phyloP scores from a whole-genome alignment of 2,113 vertebrate species.

The Engystomops pustulosus region DNA sequence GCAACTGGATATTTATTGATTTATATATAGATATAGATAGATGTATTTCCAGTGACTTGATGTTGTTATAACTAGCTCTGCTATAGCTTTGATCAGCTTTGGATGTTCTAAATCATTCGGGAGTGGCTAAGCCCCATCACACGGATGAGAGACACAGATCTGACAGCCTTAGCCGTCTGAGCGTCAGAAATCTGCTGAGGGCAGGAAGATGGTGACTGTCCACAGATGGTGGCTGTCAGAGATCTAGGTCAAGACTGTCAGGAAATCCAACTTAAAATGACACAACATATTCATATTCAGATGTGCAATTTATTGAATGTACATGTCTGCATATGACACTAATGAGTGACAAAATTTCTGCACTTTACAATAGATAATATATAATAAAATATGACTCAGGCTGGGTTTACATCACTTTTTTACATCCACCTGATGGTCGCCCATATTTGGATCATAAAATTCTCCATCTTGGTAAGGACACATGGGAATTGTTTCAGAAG shows the following conservation, averaged over 20 bases:
- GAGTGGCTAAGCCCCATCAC: constrained; percentile 69
- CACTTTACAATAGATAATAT: no score
- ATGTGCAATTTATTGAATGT: no score
- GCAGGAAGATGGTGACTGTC: constrained; percentile 68
- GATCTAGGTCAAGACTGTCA: constrained; percentile 73
- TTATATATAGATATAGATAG: no score
- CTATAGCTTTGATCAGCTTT: constrained; percentile 63
- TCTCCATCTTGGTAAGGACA: no score
- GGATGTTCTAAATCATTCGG: constrained; percentile 67
- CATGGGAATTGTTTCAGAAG: no score
- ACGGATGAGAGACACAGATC: constrained; percentile 68
- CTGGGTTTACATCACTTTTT: no score
- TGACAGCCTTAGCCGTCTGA: constrained; percentile 76
- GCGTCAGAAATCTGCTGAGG: constrained; percentile 72
- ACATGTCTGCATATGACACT: no score
- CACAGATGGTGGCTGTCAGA: constrained; percentile 74
- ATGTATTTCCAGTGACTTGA: background rate
- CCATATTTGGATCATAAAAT: no score
- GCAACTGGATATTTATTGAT: no score
- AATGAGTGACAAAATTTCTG: no score
- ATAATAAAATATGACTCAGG: no score
- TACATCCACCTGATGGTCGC: no score
- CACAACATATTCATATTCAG: background rate
- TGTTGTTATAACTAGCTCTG: background rate
- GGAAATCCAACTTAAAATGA: background rate